phyloP scores from a whole-genome alignment of 2,113 vertebrate species.

The Melanerpes formicivorus region DNA sequence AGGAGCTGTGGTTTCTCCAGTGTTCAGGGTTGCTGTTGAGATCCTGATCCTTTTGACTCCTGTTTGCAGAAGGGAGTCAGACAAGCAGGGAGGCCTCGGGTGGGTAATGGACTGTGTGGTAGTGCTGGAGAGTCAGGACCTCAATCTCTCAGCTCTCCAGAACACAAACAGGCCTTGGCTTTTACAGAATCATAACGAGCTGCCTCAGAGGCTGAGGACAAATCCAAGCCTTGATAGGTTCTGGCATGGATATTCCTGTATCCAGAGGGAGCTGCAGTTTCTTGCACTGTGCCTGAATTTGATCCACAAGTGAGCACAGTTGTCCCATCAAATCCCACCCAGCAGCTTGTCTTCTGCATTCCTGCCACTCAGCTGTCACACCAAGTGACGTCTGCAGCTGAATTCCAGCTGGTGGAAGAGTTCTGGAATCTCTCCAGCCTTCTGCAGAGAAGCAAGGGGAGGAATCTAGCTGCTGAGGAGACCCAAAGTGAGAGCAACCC shows the following conservation, averaged over 20 bases:
- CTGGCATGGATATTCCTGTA: not conserved
- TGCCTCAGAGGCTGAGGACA: not conserved
- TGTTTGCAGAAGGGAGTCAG: constrained; percentile 15
- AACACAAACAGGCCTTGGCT: constrained; percentile 50
- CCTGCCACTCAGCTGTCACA: not conserved
- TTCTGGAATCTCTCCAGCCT: not conserved
- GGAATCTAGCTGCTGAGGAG: not conserved
- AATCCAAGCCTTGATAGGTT: not conserved
- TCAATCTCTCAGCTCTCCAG: constrained; percentile 25
- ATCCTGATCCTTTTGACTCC: constrained; percentile 10
- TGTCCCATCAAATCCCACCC: constrained; percentile 5
- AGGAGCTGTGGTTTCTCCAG: not conserved
- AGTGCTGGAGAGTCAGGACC: constrained; percentile 44
- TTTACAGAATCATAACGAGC: constrained; percentile 41
- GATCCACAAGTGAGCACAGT: not conserved
- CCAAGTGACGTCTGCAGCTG: not conserved
- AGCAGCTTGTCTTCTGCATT: not conserved
- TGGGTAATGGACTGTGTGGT: constrained; percentile 58
- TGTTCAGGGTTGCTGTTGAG: not conserved
- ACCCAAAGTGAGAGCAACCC: not conserved
- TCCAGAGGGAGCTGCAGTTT: not conserved
- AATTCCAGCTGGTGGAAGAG: not conserved
- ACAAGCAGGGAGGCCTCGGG: not conserved
- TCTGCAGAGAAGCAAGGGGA: not conserved
- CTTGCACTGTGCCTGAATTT: not conserved